Percentiles rank a stretch among this genome's conserved stretches.
Conservation (phyloP, 2,888 invertebrate species). For the Cryptosula pallasiana region DNA sequence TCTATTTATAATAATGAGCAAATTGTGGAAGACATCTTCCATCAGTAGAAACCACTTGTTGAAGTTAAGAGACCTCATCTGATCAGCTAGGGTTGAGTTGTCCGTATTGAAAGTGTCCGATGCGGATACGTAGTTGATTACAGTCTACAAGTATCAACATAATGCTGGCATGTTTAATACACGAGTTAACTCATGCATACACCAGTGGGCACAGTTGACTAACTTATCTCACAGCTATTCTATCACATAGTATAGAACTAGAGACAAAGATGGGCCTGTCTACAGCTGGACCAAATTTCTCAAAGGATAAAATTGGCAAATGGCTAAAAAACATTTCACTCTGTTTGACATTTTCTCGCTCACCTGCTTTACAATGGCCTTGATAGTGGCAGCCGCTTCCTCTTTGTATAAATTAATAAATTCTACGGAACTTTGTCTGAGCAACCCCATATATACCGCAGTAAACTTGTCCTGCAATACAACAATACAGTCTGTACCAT, state of each 20-base stretch:
- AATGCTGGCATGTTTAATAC: too few species aligned
- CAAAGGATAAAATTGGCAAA: too few species aligned
- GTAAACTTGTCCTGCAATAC: slow-evolving; percentile 71
- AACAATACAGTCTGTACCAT: too few species aligned
- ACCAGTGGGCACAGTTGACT: too few species aligned
- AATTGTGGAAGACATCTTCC: slow-evolving; percentile 62
- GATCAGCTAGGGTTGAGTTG: slow-evolving; percentile 57
- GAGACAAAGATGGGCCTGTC: too few species aligned
- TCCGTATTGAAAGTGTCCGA: slow-evolving; percentile 46
- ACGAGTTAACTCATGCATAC: too few species aligned
- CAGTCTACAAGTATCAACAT: slow-evolving; percentile 41
- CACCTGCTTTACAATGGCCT: slow-evolving; percentile 79
- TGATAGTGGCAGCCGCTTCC: slow-evolving; percentile 82
- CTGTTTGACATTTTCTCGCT: slow-evolving; percentile 9
- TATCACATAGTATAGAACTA: too few species aligned
- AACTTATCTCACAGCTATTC: too few species aligned
- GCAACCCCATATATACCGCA: slow-evolving; percentile 81
- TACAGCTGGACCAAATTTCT: too few species aligned
- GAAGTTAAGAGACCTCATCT: slow-evolving; percentile 62
- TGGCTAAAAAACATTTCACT: too few species aligned
- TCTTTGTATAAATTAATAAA: slow-evolving; percentile 69
- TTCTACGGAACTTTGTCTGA: slow-evolving; percentile 75
- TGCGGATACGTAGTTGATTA: slow-evolving; percentile 70
- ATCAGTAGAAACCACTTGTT: slow-evolving; percentile 68
- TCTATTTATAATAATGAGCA: slow-evolving; percentile 67